Percentiles rank a stretch among this genome's conserved stretches.
Conservation (phyloP, 2,797 vertebrate genomes). For the Arctocebus calabarensis region DNA sequence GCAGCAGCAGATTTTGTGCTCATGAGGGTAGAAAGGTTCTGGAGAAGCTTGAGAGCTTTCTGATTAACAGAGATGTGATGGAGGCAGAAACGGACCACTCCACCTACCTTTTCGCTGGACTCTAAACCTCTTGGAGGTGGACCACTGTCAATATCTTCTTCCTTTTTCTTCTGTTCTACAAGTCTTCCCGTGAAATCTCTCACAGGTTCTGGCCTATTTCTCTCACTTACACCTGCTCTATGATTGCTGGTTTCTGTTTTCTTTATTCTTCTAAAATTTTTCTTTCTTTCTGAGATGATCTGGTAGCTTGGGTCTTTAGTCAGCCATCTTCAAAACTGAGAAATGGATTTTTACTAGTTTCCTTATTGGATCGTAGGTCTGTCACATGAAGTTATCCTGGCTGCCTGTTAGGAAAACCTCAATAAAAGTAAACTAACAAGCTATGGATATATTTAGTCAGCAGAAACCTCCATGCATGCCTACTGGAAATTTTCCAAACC, state of each 20-base stretch:
- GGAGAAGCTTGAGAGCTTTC: neutral
- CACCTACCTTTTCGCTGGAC: neutral
- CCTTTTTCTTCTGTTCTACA: neutral
- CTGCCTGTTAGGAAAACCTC: neutral
- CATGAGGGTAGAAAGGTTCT: neutral
- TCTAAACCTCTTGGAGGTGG: neutral
- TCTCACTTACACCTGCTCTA: neutral
- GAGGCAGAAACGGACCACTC: neutral
- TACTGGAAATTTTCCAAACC: slow-evolving; percentile 5
- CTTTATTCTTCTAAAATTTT: neutral
- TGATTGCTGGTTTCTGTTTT: neutral
- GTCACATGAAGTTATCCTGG: neutral
- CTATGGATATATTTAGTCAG: neutral
- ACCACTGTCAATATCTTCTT: neutral
- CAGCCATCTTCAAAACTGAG: neutral
- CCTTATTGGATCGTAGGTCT: neutral
- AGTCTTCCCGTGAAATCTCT: neutral
- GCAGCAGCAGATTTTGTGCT: neutral
- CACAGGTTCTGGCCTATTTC: neutral
- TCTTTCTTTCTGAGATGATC: neutral
- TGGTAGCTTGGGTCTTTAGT: neutral
- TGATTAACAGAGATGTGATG: neutral
- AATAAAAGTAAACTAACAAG: slow-evolving; percentile 1
- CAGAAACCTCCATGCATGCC: neutral
- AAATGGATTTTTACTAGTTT: slow-evolving; percentile 5